Base-by-base conservation (phyloP, 2,113 vertebrate species). In the Perca fluviatilis region DNA sequence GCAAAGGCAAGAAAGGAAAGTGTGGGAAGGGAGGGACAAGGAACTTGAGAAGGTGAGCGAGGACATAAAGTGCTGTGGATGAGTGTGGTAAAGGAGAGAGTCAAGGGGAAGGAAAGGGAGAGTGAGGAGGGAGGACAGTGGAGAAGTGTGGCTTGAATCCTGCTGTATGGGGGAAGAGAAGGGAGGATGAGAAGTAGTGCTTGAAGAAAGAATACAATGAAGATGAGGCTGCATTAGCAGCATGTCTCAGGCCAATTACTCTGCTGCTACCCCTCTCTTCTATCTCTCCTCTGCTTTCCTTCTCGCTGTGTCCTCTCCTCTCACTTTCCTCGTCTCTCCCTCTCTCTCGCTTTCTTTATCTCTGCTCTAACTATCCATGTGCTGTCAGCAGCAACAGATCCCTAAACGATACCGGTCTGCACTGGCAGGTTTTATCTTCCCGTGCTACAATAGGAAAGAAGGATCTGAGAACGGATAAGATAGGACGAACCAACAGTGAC, bases 301-400 rank as follows among this genome's bases (percentile, higher is more conserved):
- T 79, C 47, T 58, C 61, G 66, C 80, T 16, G 14, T 79, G 80
- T 83, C 86, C 73, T 87, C 73, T 82, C 79, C 78, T 85, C 84
- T 90, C 88, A 77, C 83, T 86, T 86, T 68, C 63, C 70, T 70
- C 78, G 70, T 68, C 67, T 89, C 78, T 46, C 79, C 57, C 58
- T 53, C 74, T 79, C 83, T 84, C 76, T 74, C 85, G 74, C 90
- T 89, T 88, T 87, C 86, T 86, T 80, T 92, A 83, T 89, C 77
- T 85, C 57, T 40, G 75, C 86, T 93, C 88, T 88, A 93, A 91
- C 90, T 89, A 92, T 92, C 92, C 92, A 83, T 88, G 89, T 90
- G 86, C 92, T 91, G 93, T 94, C 93, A 93, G 87, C 88, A 86
- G 91, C 92, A 89, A 93, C 91, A 93, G 92, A 95, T 95, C 86